These are phyloP conservation scores for Galeopsomyia nigrocyanea DNA, from an alignment of 2,888 invertebrate genomes.

Conservation along the genomic window DNA sequence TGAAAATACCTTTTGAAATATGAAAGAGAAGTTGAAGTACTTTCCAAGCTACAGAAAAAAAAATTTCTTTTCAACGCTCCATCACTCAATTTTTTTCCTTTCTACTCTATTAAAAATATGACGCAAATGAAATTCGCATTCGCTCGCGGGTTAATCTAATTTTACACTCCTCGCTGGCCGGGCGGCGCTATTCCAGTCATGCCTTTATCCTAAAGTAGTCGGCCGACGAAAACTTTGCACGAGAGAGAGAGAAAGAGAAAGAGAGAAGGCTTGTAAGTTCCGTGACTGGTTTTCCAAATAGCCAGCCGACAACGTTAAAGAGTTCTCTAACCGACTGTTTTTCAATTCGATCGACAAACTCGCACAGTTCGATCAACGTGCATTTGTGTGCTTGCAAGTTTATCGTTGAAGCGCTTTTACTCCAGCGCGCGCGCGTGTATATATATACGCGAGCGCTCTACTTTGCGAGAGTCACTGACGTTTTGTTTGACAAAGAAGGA, in stretches of 20 bases:
- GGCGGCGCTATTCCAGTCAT: slow-evolving; percentile 24
- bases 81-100: slow-evolving; percentile 5
- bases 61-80: neutral
- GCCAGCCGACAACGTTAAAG: neutral
- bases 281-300: slow-evolving; percentile 40
- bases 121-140: too few relatives aligned
- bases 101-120: slow-evolving; percentile 1
- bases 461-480: too few relatives aligned
- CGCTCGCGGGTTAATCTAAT: neutral
- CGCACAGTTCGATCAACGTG: slow-evolving; percentile 9
- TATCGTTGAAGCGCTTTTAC: neutral
- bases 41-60: neutral
- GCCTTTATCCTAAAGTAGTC: slow-evolving; percentile 17
- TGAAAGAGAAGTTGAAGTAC: slow-evolving; percentile 6
- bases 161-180: slow-evolving; percentile 14
- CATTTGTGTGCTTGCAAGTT: neutral
- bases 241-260: neutral
- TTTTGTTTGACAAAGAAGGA: too few relatives aligned
- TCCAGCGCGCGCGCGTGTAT: neutral
- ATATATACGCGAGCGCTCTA: too few relatives aligned
- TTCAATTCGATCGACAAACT: slow-evolving; percentile 24
- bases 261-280: neutral
- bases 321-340: slow-evolving; percentile 16
- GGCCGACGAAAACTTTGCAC: slow-evolving; percentile 20
- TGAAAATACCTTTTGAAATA: too few relatives aligned